Evolutionary conservation across 2,113 vertebrate species (phyloP).

Genomic region (Eurystomus gularis): DNA sequence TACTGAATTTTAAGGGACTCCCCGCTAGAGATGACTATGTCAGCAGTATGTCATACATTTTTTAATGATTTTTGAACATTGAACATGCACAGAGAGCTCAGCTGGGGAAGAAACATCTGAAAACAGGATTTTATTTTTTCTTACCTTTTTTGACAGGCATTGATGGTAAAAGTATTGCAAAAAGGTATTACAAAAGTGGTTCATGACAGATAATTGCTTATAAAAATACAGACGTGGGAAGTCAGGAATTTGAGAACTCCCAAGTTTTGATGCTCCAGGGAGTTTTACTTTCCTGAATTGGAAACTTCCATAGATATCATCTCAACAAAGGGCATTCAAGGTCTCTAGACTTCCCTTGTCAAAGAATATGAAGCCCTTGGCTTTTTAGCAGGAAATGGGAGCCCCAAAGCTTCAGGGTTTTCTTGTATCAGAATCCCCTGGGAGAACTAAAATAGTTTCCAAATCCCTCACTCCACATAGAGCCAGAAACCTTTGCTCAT

Average conservation of each 20-base stretch:
- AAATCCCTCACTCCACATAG: background rate
- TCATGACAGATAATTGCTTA: background rate
- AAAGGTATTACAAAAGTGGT: background rate
- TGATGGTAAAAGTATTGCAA: background rate
- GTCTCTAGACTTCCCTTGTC: background rate
- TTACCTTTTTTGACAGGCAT: background rate
- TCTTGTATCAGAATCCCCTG: background rate
- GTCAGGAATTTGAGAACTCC: background rate
- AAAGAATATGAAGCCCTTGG: background rate
- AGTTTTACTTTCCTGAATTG: background rate
- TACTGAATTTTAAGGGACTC: background rate
- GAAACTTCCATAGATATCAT: background rate
- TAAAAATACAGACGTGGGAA: background rate
- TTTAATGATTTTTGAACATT: background rate
- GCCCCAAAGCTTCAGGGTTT: background rate
- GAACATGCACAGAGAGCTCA: background rate
- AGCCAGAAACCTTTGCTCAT: background rate
- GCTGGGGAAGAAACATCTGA: background rate
- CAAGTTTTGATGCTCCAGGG: background rate
- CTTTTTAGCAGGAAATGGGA: background rate
- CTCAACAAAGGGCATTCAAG: background rate
- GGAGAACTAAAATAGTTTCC: background rate
- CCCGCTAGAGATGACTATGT: background rate
- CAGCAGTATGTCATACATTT: background rate
- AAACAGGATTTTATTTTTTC: background rate